Conservation (phyloP, 2,113 vertebrate species). For the Anolis sagrei region DNA sequence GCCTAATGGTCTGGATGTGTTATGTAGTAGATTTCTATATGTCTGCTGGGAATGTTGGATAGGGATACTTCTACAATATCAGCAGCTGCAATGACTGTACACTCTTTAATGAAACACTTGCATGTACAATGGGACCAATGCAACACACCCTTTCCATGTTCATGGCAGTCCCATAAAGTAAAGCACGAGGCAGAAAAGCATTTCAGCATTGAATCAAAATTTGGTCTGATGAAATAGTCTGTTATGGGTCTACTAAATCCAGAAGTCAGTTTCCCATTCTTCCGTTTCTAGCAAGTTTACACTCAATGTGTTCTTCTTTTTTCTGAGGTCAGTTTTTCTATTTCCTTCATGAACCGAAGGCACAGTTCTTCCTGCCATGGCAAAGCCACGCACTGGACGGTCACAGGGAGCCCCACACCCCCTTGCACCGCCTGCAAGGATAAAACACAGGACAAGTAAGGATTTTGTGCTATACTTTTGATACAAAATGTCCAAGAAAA, state of each 20-base stretch:
- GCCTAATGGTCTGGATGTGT: not conserved
- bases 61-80: not conserved
- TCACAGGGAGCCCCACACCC: conserved; percentile 75
- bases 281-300: accelerated
- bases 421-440: conserved; percentile 72
- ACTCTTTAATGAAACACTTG: not conserved
- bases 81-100: too few species aligned
- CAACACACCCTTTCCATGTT: not conserved
- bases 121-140: not conserved
- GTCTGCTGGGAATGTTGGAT: not conserved
- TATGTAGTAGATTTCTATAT: not conserved
- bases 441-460: conserved; percentile 3
- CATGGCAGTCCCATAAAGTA: not conserved
- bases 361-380: conserved; percentile 87
- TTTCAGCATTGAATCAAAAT: not conserved
- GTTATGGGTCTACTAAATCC: too few species aligned
- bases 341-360: conserved; percentile 87
- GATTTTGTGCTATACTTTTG: not conserved
- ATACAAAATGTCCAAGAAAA: accelerated
- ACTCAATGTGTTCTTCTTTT: conserved; percentile 23
- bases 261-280: not conserved
- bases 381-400: conserved; percentile 83
- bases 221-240: too few species aligned
- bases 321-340: conserved; percentile 74
- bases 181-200: not conserved